Evolutionary conservation across 53 echinoderm and acorn worm species (phyloP), one percentile per base, ranked within the genome.

Genomic region (Astropecten irregularis): DNA sequence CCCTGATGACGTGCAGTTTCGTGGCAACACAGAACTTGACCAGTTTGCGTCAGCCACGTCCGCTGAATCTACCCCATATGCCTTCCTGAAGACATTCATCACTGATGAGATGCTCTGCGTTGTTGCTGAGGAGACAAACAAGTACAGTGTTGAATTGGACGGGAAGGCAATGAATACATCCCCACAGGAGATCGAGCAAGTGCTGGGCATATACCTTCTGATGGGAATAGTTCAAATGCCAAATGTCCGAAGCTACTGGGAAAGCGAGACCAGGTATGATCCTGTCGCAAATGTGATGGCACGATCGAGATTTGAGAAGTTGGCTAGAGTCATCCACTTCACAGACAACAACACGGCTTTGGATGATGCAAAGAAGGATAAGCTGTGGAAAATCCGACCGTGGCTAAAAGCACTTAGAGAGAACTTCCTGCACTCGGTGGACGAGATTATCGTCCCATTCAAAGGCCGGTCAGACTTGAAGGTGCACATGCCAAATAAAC

Each of bases 181-280:
- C 19, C 23, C 35, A 8, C 46, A 85, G 34, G 86, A 85, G 62
- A 53, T 81, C 0, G 69, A 79, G 22, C 87, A 73, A 48, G 81
- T 85, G 3, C 21, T 73, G 19, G 64, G 85, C 8, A 46, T 85
- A 11, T 73, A 47, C 33, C 46, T 44, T 23, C 48, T 60, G 1
- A 85, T 85, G 86, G 76, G 86, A n/a, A 58, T 76, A 34, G 76
- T 85, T 9, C 87, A 87, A 38, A 87, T 87, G 87, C 82, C 71
- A 39, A 59, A 68, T 58, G 47, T 81, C 48, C 35, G 81, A 0
- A 68, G 22, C 38, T 87, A 87, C 64, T 82, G 82, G 88, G 71
- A 87, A 23, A 46, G 38, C 36, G 82, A 87, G 30, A 81, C 63
- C 44, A 33, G 81, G 26, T 81, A 65, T 69, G 48, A 29, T 16